Evolutionary conservation across 2,888 invertebrate species (phyloP).

Genomic region (Patella caerulea): DNA sequence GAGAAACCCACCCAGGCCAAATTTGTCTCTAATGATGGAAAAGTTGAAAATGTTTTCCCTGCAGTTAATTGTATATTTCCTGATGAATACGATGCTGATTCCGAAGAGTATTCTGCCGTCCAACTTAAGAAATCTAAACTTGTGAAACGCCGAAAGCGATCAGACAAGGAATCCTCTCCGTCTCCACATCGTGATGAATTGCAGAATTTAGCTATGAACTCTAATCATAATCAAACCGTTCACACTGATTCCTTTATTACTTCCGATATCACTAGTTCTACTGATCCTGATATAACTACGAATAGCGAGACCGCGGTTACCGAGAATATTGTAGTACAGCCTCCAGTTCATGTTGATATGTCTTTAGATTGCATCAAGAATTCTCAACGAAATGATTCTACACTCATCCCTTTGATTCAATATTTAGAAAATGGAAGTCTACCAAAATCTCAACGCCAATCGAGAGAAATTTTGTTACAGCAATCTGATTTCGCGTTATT

Average conservation of each 20-base stretch:
- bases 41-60: not conserved
- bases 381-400: conserved; percentile 13
- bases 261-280: not conserved
- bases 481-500: conserved; percentile 29
- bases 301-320: not conserved
- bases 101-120: not conserved
- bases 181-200: not conserved
- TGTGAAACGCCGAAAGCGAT: not conserved
- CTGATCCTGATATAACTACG: not conserved
- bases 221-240: not conserved
- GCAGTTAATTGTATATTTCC: not conserved
- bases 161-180: not conserved
- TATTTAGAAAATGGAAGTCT: conserved; percentile 19
- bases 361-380: not conserved
- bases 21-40: conserved; percentile 11
- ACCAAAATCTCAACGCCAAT: conserved; percentile 28
- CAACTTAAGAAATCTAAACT: not conserved
- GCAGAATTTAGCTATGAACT: not conserved
- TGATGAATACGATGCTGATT: not conserved
- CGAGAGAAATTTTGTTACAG: conserved; percentile 26
- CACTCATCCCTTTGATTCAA: not conserved
- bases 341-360: not conserved
- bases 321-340: not conserved
- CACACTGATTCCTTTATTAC: not conserved
- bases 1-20: conserved; percentile 10